phyloP scores from a whole-genome alignment of 1,140 invertebrate species.

The Heliconius himera region DNA sequence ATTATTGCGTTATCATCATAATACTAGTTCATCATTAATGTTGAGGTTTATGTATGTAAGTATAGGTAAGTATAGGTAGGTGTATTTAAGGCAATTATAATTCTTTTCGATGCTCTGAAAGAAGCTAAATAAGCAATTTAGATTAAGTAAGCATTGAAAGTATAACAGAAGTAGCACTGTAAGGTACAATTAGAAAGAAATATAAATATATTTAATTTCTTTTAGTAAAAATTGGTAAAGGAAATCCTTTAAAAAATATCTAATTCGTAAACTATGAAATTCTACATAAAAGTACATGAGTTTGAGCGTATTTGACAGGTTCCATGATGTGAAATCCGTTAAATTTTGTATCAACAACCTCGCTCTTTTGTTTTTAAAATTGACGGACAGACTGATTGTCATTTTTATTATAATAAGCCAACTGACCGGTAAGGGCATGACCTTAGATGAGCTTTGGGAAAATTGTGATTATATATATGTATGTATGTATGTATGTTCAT shows the following conservation, averaged over 20 bases:
- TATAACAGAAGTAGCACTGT: too few relatives aligned
- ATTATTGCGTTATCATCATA: too few relatives aligned
- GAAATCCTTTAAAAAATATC: background rate
- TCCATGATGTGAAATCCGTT: slow-evolving; percentile 21
- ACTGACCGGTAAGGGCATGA: slow-evolving; percentile 42
- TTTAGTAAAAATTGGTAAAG: too few relatives aligned
- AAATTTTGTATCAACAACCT: slow-evolving; percentile 36
- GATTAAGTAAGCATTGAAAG: too few relatives aligned
- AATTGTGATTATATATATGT: background rate
- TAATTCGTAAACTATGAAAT: background rate
- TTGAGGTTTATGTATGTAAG: too few relatives aligned
- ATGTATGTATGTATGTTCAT: background rate
- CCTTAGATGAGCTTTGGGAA: slow-evolving; percentile 32
- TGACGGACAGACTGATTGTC: slow-evolving; percentile 28
- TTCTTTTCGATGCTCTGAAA: too few relatives aligned
- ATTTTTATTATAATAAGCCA: slow-evolving; percentile 37
- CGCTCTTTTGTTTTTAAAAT: slow-evolving; percentile 35
- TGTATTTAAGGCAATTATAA: too few relatives aligned
- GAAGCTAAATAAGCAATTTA: too few relatives aligned
- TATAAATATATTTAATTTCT: too few relatives aligned
- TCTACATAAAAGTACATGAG: background rate
- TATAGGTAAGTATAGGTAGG: too few relatives aligned
- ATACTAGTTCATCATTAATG: too few relatives aligned
- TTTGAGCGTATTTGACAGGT: background rate
- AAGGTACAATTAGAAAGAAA: too few relatives aligned